A percentile compares a stretch with the other conserved stretches of the same genome.
These are phyloP conservation scores for Rotaria magnacalcarata DNA, from an alignment of 2,888 invertebrate genomes.

Conservation along the genomic window DNA sequence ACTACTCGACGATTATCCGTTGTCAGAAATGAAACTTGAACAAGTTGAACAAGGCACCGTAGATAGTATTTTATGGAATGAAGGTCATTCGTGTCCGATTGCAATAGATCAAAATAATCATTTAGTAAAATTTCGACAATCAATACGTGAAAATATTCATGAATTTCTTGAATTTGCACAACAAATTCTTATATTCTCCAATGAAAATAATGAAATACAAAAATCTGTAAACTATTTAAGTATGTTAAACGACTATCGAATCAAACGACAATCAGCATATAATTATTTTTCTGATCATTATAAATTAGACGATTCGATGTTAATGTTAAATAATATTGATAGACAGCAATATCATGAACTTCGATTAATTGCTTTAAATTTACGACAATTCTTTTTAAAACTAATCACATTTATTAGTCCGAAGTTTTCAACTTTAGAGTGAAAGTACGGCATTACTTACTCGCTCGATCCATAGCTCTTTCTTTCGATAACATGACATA, in stretches of 20 bases:
- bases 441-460: too few species aligned
- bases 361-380: background rate
- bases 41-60: background rate
- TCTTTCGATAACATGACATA: too few species aligned
- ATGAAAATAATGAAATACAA: background rate
- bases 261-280: background rate
- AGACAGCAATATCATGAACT: background rate
- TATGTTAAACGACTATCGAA: background rate
- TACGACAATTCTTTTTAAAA: background rate
- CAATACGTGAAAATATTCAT: background rate
- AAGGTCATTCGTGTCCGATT: background rate
- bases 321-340: background rate
- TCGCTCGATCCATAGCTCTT: too few species aligned
- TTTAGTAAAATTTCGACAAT: background rate
- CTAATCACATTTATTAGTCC: too few species aligned
- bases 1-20: background rate
- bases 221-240: background rate
- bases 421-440: too few species aligned
- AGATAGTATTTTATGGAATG: background rate
- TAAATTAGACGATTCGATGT: background rate
- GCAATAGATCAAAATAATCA: background rate
- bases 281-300: background rate
- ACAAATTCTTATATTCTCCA: background rate
- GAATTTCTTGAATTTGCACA: constrained; percentile 6
- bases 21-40: background rate